Percentiles rank a stretch among this genome's conserved stretches.
phyloP scores from a whole-genome alignment of 2,797 vertebrate genomes.

The Gastrophryne carolinensis region DNA sequence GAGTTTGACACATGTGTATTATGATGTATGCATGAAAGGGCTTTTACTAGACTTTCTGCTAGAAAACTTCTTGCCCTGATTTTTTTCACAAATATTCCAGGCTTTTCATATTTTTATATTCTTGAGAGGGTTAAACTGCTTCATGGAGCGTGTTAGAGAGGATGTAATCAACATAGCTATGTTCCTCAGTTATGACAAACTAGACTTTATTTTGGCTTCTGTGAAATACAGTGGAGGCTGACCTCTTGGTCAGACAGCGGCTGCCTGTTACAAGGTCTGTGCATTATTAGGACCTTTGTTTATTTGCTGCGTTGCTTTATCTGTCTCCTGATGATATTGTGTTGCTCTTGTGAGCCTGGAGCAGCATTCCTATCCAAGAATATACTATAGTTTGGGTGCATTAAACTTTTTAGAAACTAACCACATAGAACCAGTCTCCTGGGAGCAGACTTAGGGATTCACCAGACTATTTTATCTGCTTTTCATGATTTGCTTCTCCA shows the following conservation, averaged over 20 bases:
- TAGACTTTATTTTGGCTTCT: conserved; percentile 68
- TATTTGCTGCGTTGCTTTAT: conserved; percentile 20
- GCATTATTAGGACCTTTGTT: conserved; percentile 12
- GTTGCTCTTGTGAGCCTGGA: conserved; percentile 5
- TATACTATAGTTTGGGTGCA: conserved; percentile 25
- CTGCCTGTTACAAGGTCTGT: conserved; percentile 10
- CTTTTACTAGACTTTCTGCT: no score
- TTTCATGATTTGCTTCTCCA: conserved; percentile 19
- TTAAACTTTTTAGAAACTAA: neutral
- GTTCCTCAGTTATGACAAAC: conserved; percentile 58
- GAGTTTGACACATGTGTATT: no score
- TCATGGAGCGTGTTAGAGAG: conserved; percentile 59
- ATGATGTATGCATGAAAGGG: no score
- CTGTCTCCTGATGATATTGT: conserved; percentile 9
- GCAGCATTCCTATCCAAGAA: conserved; percentile 28
- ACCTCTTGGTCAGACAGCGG: conserved; percentile 59
- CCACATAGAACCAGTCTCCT: conserved; percentile 12
- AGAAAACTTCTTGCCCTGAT: no score
- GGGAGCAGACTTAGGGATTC: conserved; percentile 27
- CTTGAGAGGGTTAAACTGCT: conserved; percentile 56
- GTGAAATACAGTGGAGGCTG: conserved; percentile 57
- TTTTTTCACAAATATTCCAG: conserved; percentile 61
- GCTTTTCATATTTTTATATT: conserved; percentile 58
- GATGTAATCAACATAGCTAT: conserved; percentile 58
- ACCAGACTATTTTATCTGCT: conserved; percentile 38